A percentile compares a stretch with the other conserved stretches of the same genome.
Conservation (phyloP, 2,888 invertebrate species). For the Zootermopsis nevadensis region DNA sequence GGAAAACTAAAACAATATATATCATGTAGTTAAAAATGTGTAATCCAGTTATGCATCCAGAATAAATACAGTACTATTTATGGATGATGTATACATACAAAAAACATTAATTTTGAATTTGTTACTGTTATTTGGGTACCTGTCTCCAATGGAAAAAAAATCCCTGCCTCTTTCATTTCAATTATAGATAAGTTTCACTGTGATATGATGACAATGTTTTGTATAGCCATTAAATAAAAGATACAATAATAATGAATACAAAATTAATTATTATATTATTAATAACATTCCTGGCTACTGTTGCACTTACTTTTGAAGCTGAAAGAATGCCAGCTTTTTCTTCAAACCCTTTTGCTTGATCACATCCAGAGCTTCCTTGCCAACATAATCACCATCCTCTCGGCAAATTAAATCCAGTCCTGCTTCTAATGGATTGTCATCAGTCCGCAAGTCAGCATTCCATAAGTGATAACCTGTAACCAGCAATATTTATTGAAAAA, state of each 20-base stretch:
- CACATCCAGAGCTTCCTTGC: slow-evolving; percentile 77
- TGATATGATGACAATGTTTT: too few species aligned
- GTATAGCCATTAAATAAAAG: neutral
- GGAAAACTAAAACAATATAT: too few species aligned
- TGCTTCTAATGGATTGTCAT: slow-evolving; percentile 90
- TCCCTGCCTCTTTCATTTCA: too few species aligned
- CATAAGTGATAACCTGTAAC: slow-evolving; percentile 82
- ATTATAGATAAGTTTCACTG: too few species aligned
- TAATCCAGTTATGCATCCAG: too few species aligned
- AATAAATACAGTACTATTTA: too few species aligned
- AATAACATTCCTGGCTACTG: too few species aligned
- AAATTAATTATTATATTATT: neutral
- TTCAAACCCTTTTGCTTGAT: slow-evolving; percentile 76
- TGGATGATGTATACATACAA: too few species aligned
- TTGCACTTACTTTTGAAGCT: slow-evolving; percentile 52
- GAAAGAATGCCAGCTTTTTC: slow-evolving; percentile 72
- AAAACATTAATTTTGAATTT: too few species aligned
- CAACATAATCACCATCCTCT: slow-evolving; percentile 80
- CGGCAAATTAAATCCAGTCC: slow-evolving; percentile 84
- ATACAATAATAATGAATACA: neutral
- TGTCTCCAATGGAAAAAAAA: too few species aligned
- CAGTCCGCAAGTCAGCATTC: slow-evolving; percentile 83
- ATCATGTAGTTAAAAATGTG: too few species aligned
- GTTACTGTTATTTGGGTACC: too few species aligned
- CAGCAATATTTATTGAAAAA: neutral